Conservation (phyloP, 1,140 invertebrate species). For the Helicoverpa armigera region DNA sequence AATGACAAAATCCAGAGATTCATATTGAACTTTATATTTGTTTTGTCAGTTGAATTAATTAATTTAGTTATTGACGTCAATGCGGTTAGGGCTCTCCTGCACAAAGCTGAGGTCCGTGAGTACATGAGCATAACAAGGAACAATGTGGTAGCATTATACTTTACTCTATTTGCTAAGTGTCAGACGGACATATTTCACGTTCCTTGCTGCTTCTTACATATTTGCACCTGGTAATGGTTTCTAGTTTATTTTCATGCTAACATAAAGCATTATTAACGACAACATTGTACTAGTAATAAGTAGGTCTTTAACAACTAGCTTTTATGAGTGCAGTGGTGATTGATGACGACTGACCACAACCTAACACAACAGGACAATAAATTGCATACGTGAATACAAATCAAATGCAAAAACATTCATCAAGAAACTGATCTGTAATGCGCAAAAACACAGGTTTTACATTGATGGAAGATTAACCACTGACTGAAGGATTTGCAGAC, state of each 20-base stretch:
- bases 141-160: background rate
- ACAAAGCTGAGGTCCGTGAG: background rate
- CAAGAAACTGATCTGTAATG: background rate
- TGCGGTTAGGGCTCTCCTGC: background rate
- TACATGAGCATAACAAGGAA: background rate
- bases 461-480: too few relatives aligned
- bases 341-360: constrained; percentile 5
- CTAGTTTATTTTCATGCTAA: background rate
- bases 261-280: background rate
- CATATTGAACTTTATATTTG: background rate
- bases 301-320: background rate
- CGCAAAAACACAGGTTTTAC: background rate
- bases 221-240: background rate
- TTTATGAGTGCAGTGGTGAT: background rate
- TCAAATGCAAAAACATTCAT: background rate
- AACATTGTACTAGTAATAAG: background rate
- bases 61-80: background rate
- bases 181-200: too few relatives aligned
- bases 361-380: constrained; percentile 14
- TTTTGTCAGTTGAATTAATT: background rate
- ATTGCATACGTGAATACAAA: background rate
- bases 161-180: background rate
- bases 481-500: too few relatives aligned
- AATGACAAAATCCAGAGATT: background rate
- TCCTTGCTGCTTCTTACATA: background rate